phyloP scores from a whole-genome alignment of 2,888 invertebrate species.

The Latrodectus hesperus region DNA sequence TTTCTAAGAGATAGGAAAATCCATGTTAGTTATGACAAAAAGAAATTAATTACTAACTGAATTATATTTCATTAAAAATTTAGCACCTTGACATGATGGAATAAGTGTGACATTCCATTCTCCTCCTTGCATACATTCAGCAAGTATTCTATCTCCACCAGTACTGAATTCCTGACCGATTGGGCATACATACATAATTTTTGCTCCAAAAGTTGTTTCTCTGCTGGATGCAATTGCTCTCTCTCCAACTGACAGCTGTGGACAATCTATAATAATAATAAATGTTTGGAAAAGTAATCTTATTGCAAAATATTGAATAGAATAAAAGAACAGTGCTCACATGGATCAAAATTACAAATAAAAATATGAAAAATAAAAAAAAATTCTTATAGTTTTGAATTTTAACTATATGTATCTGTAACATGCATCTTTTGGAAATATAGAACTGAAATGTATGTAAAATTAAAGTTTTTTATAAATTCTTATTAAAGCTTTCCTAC shows the following conservation, averaged over 20 bases:
- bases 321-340: too few species aligned
- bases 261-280: constrained; percentile 82
- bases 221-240: constrained; percentile 92
- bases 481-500: too few species aligned
- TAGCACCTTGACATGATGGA: constrained; percentile 90
- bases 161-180: constrained; percentile 95
- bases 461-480: too few species aligned
- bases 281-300: too few species aligned
- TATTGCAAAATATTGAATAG: too few species aligned
- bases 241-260: constrained; percentile 86
- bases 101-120: constrained; percentile 94
- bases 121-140: constrained; percentile 90
- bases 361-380: too few species aligned
- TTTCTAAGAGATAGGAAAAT: constrained; percentile 72
- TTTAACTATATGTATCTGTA: too few species aligned
- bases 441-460: too few species aligned
- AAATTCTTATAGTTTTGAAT: too few species aligned
- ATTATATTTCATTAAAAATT: background rate
- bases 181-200: constrained; percentile 91
- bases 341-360: too few species aligned
- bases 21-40: background rate
- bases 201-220: constrained; percentile 92
- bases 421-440: too few species aligned
- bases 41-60: background rate
- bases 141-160: constrained; percentile 87